Evolutionary conservation across 2,888 invertebrate genomes (phyloP).

Genomic region (Quadriops clusia): DNA sequence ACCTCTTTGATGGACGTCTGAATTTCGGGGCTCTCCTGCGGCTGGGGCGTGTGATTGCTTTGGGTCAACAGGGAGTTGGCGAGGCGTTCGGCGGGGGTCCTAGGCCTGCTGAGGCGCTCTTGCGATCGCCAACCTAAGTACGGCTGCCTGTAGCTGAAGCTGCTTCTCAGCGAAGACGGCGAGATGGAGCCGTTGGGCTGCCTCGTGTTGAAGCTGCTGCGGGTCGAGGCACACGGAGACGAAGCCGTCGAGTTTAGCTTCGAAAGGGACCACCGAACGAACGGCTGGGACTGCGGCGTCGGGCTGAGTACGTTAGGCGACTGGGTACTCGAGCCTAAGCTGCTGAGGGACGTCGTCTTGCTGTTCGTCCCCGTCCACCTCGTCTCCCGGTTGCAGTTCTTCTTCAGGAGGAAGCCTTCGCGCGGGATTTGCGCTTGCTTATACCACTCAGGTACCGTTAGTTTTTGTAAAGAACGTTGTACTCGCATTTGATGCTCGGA

Average conservation of each 20-base stretch:
- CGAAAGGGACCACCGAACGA: constrained; percentile 63
- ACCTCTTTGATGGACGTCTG: constrained; percentile 84
- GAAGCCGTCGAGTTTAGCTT: constrained; percentile 62
- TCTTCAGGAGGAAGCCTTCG: constrained; percentile 72
- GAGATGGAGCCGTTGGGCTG: constrained; percentile 48
- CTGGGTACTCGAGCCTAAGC: constrained; percentile 44
- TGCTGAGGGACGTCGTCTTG: constrained; percentile 78
- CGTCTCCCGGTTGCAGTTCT: constrained; percentile 37
- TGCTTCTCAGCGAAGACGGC: constrained; percentile 55
- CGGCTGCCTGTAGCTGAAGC: constrained; percentile 75
- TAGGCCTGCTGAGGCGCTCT: constrained; percentile 65
- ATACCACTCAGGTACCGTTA: constrained; percentile 94
- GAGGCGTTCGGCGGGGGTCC: constrained; percentile 75
- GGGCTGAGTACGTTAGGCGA: constrained; percentile 34
- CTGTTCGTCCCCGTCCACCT: constrained; percentile 46
- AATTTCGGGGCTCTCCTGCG: constrained; percentile 47
- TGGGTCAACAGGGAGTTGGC: constrained; percentile 51
- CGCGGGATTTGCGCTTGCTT: constrained; percentile 57
- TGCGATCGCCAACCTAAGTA: constrained; percentile 84
- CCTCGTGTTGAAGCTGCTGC: constrained; percentile 56
- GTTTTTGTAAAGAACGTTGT: constrained; percentile 83
- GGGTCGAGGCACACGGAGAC: constrained; percentile 61
- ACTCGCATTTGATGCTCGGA: constrained; percentile 92
- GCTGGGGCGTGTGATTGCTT: constrained; percentile 21
- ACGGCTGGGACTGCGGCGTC: constrained; percentile 34